Evolutionary conservation across 2,888 invertebrate species (phyloP).

Genomic region (Bombylius discolor): DNA sequence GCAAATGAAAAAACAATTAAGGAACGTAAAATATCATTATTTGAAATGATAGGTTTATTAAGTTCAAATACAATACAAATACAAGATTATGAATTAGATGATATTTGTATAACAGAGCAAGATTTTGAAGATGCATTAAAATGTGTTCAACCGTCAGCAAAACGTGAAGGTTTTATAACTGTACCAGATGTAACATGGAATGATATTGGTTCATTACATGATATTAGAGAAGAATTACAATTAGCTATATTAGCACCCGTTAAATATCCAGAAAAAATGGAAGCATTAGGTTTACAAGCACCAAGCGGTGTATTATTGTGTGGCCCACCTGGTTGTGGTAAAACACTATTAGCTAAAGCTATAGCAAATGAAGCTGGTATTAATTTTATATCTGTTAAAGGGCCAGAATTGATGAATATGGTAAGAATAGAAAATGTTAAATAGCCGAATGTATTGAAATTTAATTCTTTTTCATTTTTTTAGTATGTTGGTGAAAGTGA

Average conservation of each 20-base stretch:
- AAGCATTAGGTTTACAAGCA: slow-evolving; percentile 60
- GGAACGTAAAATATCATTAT: slow-evolving; percentile 31
- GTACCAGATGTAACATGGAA: slow-evolving; percentile 97
- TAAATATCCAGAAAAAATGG: slow-evolving; percentile 68
- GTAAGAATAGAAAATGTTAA: slow-evolving; percentile 36
- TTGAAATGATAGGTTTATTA: slow-evolving; percentile 51
- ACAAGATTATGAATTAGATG: slow-evolving; percentile 45
- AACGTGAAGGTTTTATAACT: slow-evolving; percentile 93
- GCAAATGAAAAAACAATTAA: slow-evolving; percentile 13
- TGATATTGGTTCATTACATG: slow-evolving; percentile 82
- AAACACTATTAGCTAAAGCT: slow-evolving; percentile 94
- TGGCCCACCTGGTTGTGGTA: slow-evolving; percentile 94
- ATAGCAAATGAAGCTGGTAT: slow-evolving; percentile 97
- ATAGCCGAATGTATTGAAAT: not conserved
- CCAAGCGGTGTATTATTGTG: slow-evolving; percentile 87
- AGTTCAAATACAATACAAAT: slow-evolving; percentile 51
- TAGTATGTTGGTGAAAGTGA: slow-evolving; percentile 98
- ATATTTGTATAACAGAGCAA: slow-evolving; percentile 54
- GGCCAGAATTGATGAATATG: slow-evolving; percentile 96
- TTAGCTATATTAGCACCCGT: slow-evolving; percentile 87
- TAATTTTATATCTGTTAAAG: slow-evolving; percentile 97
- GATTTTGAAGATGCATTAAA: slow-evolving; percentile 71
- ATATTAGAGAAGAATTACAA: slow-evolving; percentile 80
- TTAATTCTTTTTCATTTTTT: slow-evolving; percentile 16
- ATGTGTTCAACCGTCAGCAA: slow-evolving; percentile 81